Evolutionary conservation across 1,140 invertebrate genomes (phyloP).

Genomic region (Acromyrmex echinatior): DNA sequence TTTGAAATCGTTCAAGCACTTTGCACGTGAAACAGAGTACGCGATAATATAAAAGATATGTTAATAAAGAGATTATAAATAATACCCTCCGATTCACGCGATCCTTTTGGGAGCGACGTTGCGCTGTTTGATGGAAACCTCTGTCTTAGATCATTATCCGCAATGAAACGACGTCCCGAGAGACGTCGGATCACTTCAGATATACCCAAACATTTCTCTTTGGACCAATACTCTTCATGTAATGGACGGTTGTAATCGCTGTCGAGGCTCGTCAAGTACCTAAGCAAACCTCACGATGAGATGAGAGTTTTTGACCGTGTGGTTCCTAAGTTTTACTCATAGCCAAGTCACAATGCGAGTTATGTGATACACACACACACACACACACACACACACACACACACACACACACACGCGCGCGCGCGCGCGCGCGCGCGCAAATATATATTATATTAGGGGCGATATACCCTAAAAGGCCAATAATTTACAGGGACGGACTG

Average conservation of each 20-base stretch:
- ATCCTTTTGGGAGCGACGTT: conserved; percentile 20
- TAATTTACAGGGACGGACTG: conserved; percentile 55
- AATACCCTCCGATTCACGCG: background rate
- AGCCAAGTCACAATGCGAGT: conserved; percentile 71
- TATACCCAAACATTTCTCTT: conserved; percentile 75
- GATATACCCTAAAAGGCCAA: conserved; percentile 62
- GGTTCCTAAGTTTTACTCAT: conserved; percentile 75
- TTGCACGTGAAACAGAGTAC: background rate
- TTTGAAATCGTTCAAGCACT: background rate
- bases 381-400: no score
- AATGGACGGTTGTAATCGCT: conserved; percentile 73
- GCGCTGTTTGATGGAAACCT: conserved; percentile 8
- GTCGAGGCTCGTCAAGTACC: conserved; percentile 76
- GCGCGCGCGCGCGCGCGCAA: background rate
- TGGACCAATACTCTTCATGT: conserved; percentile 78
- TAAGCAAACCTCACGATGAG: conserved; percentile 66
- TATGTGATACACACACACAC: conserved; percentile 62
- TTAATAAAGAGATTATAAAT: conserved; percentile 5
- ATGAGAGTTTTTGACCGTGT: conserved; percentile 75
- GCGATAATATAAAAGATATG: background rate
- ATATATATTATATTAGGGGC: conserved; percentile 54
- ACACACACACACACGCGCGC: no score
- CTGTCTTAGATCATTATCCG: conserved; percentile 11
- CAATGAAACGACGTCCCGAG: conserved; percentile 34
- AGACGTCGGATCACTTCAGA: conserved; percentile 23